Evolutionary conservation across 2,888 invertebrate genomes (phyloP), one percentile per base, ranked within the genome.

Genomic region (Linnaemya tessellans): DNA sequence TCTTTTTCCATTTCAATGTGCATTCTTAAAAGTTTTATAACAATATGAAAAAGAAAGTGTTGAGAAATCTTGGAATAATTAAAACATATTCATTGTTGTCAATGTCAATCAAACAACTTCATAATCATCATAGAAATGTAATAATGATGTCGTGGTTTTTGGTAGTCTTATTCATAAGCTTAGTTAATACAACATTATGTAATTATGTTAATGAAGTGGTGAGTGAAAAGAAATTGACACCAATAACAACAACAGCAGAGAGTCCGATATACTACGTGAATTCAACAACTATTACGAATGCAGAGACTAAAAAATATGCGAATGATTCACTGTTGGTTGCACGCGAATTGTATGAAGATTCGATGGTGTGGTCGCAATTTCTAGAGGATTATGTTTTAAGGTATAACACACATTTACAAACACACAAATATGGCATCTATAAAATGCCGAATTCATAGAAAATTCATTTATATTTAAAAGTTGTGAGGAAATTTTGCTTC

Each of bases 341-440:
- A 35, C 68, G 80, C 54, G 65, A 75, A 49, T 41, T 84, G 18
- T 71, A 70, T 25, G 79, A 85, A 71, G 79, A 88, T 43, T 73
- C 84, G 41, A 78, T 90, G 80, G 93, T 94, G 65, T 96, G 95
- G 95, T 93, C 94, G 87, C 93, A 93, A 22, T 92, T 94, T 89
- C 92, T 96, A 62, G 95, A 95, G 92, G 94, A 95, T 88, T 96
- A 95, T 94, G 94, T 94, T 7, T 91, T 93, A 51, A 92, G 93
- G 83, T 91, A 91, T 90, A 18, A 73, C 10, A 20, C 58, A 41
- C 22, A 54, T 7, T 18, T 25, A 35, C 30, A 35, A 15, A 43
- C 11, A 22, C 4, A 71, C 22, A 30, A 1, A n/a, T 11, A 54
- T 8, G 10, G 20, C 11, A 20, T 51, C 18, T 15, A 10, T 20